Percentiles rank a stretch among this genome's conserved stretches.
Evolutionary conservation across 2,113 vertebrate species (phyloP).

Genomic region (Hystrix cristata): DNA sequence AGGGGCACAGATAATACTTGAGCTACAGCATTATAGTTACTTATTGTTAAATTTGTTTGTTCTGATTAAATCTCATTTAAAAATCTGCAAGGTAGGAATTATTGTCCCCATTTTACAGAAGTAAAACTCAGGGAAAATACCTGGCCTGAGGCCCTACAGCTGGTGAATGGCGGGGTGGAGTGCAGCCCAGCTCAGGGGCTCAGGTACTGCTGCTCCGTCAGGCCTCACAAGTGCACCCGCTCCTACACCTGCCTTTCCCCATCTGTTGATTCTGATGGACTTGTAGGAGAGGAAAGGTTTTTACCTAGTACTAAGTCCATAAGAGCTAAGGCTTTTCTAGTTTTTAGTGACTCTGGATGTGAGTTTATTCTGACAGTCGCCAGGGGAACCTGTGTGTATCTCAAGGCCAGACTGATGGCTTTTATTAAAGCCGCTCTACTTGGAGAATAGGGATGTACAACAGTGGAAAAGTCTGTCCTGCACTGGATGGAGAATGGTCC

Average conservation of each 20-base stretch:
- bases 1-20: neutral
- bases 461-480: neutral
- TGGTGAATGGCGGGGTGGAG: neutral
- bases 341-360: neutral
- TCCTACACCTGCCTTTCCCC: neutral
- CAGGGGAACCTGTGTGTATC: neutral
- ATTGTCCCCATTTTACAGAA: neutral
- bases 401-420: neutral
- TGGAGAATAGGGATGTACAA: neutral
- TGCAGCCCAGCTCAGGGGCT: neutral
- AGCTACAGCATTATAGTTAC: neutral
- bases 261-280: neutral
- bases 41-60: neutral
- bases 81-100: neutral
- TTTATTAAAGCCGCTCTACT: neutral
- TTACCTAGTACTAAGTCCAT: neutral
- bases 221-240: accelerated
- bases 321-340: neutral
- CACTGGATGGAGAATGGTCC: neutral
- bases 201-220: accelerated
- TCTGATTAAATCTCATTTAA: neutral
- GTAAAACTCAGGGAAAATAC: neutral
- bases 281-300: neutral
- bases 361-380: neutral
- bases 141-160: accelerated